A percentile compares a stretch with the other conserved stretches of the same genome.
Conservation (phyloP, 2,888 invertebrate genomes). For the Zaprionus obscuricornis region DNA sequence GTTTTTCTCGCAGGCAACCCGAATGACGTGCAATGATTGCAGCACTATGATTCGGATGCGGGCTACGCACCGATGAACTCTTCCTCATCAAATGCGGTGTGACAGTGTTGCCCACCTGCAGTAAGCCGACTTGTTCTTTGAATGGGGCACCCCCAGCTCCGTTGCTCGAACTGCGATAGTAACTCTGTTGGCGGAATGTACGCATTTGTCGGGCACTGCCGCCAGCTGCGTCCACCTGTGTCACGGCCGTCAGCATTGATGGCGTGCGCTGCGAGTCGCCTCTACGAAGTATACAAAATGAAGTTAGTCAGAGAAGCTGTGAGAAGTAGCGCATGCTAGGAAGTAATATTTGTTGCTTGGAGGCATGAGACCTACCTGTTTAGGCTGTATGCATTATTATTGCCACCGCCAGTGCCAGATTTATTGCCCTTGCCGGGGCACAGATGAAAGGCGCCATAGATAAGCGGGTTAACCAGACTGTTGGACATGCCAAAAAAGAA, state of each 20-base stretch:
- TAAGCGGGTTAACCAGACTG: conserved; percentile 92
- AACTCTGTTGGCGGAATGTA: conserved; percentile 80
- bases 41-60: conserved; percentile 51
- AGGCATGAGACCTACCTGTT: conserved; percentile 72
- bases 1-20: conserved; percentile 55
- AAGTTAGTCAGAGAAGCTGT: background rate
- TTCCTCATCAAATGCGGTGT: conserved; percentile 68
- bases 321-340: background rate
- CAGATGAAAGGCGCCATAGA: conserved; percentile 94
- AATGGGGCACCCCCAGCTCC: conserved; percentile 50
- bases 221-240: conserved; percentile 80
- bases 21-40: conserved; percentile 48
- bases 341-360: conserved; percentile 17
- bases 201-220: conserved; percentile 77
- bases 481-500: conserved; percentile 95
- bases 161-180: conserved; percentile 77
- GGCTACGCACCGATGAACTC: conserved; percentile 63
- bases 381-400: conserved; percentile 80
- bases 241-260: conserved; percentile 83
- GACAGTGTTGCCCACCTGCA: conserved; percentile 60
- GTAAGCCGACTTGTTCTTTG: conserved; percentile 76
- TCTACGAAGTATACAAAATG: conserved; percentile 51
- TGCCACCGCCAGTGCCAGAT: conserved; percentile 66
- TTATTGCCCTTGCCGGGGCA: conserved; percentile 86
- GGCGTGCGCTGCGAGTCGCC: conserved; percentile 83